Base-by-base conservation (phyloP, 2,797 vertebrate species). In the Chromobotia macracanthus region DNA sequence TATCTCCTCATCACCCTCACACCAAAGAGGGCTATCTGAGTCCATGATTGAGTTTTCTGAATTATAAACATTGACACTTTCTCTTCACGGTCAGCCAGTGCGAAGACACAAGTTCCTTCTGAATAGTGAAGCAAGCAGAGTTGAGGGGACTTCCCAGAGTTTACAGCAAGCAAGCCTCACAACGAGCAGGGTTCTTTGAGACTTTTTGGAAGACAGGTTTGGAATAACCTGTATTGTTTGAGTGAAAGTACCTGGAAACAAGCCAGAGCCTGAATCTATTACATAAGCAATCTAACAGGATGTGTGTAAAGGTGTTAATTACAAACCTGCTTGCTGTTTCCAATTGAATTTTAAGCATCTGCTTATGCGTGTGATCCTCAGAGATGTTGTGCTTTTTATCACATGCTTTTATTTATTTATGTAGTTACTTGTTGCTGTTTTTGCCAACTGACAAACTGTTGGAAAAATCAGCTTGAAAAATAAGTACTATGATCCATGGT, bases 141-240 rank as follows among this genome's bases (percentile, higher is more conserved):
- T 89, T 92, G 86, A 89, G 89, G 92, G 93, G 89, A 93, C 91
- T 94, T 93, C 91, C 93, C 92, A 92, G 89, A 90, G 91, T 92
- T 93, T 90, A 91, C 74, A 23, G 65, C 61, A 68, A 90, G 84
- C 78, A 53, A 72, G 73, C 53, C 75, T 71, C 38, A 64, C 50
- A 60, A 9, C 56, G 73, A 80, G 69, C 41, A 44, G 82, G 80
- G 86, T 85, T 78, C 71, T 84, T 68, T 83, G 69, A 80, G 71
- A 84, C 84, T 84, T 35, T 35, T 35, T 35, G 31, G 2, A 6
- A 35, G 2, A n/a, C n/a, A n/a, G 18, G 66, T 81, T 75, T 79
- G 79, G 80, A 87, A 87, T 69, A 87, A 89, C 85, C 88, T 91
- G 88, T 65, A 28, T 71, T 79, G 81, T 82, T 84, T 83, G 80